phyloP scores from a whole-genome alignment of 2,113 vertebrate genomes.

The Loxodonta africana region DNA sequence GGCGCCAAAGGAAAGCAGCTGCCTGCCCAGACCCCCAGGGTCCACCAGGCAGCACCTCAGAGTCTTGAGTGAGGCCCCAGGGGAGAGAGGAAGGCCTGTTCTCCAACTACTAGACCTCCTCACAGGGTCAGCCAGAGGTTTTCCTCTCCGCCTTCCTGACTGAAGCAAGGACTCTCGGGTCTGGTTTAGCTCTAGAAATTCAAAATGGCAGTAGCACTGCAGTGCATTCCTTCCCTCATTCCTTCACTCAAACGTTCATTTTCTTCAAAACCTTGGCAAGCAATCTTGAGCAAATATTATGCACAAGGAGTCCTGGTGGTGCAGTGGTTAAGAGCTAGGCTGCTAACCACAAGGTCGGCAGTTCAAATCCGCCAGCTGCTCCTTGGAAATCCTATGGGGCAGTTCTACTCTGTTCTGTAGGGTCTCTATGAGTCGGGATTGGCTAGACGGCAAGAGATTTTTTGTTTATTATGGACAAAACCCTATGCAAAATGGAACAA shows the following conservation, averaged over 20 bases:
- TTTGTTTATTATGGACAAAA: neutral
- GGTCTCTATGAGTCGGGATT: too few species aligned
- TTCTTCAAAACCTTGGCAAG: conserved; percentile 45
- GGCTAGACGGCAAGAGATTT: too few species aligned
- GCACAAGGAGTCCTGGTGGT: too few species aligned
- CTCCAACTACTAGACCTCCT: neutral
- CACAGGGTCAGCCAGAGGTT: conserved; percentile 66
- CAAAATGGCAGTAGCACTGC: neutral
- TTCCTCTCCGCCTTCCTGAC: neutral
- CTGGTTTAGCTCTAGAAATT: neutral
- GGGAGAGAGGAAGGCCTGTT: conserved; percentile 42
- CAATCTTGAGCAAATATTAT: neutral
- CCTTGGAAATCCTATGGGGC: too few species aligned
- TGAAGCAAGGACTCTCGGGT: neutral
- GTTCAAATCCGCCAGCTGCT: too few species aligned
- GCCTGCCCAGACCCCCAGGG: conserved; percentile 66
- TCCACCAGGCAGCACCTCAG: neutral
- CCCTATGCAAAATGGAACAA: neutral
- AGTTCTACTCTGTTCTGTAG: too few species aligned
- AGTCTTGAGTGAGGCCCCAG: conserved; percentile 31
- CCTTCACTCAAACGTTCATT: neutral
- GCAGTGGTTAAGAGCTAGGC: too few species aligned
- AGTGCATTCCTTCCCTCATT: neutral
- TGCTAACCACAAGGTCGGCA: too few species aligned
- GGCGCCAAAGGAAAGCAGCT: conserved; percentile 72